Conservation (phyloP, 2,888 invertebrate species). For the Mycalesis mineus region DNA sequence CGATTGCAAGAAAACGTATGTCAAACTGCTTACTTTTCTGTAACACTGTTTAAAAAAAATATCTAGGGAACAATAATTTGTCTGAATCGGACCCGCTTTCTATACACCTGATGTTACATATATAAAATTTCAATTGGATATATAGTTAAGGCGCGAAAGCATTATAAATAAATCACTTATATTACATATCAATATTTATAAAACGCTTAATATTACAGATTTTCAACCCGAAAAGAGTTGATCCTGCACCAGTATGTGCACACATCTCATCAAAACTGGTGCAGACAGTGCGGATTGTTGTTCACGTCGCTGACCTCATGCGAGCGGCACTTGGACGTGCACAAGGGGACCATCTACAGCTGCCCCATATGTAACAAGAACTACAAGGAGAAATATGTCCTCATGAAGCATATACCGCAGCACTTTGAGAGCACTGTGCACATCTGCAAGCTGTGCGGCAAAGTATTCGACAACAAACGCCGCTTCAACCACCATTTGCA, state of each 20-base stretch:
- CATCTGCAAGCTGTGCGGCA: conserved; percentile 78
- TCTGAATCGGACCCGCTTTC: no score
- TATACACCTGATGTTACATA: no score
- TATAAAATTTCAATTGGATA: no score
- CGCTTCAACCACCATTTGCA: conserved; percentile 56
- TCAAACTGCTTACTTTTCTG: no score
- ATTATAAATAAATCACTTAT: no score
- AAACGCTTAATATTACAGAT: conserved; percentile 38
- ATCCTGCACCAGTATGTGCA: conserved; percentile 51
- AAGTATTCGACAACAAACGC: conserved; percentile 67
- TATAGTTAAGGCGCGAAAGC: no score
- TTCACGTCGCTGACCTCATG: conserved; percentile 48
- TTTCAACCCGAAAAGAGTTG: conserved; percentile 49
- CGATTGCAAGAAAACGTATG: conserved; percentile 50
- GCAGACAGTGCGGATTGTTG: conserved; percentile 56
- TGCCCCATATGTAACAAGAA: conserved; percentile 78
- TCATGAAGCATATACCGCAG: conserved; percentile 52
- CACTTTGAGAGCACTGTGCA: conserved; percentile 60
- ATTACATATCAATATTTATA: no score
- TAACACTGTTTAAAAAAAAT: no score
- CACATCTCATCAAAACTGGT: conserved; percentile 43
- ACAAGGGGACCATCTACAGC: conserved; percentile 52
- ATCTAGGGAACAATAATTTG: no score
- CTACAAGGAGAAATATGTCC: conserved; percentile 68
- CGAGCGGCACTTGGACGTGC: conserved; percentile 53